These are phyloP conservation scores for Deilephila elpenor DNA, from an alignment of 2,888 invertebrate genomes.

Conservation along the genomic window DNA sequence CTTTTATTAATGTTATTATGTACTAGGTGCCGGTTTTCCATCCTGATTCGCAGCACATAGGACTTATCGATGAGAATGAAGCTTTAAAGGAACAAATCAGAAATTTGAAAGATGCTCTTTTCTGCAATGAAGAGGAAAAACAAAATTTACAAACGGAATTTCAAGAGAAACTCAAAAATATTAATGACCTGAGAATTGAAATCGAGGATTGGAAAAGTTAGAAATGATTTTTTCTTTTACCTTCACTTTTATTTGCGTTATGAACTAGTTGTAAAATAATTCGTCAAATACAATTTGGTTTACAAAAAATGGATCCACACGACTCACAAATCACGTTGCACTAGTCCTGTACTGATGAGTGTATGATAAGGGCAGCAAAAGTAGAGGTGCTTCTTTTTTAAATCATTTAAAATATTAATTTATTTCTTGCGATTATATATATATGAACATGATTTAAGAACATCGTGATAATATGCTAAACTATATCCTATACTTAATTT, in stretches of 20 bases:
- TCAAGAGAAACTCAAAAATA: slow-evolving; percentile 62
- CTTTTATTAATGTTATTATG: slow-evolving; percentile 31
- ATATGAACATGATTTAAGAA: too few species aligned
- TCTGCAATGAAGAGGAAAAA: slow-evolving; percentile 71
- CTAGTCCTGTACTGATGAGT: too few species aligned
- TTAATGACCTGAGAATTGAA: slow-evolving; percentile 66
- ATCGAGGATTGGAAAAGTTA: slow-evolving; percentile 73
- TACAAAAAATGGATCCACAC: too few species aligned
- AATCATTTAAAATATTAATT: too few species aligned
- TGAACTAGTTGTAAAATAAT: too few species aligned
- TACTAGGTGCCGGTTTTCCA: slow-evolving; percentile 37
- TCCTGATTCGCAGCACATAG: slow-evolving; percentile 50
- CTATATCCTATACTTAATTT: too few species aligned
- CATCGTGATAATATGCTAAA: too few species aligned
- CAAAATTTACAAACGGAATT: slow-evolving; percentile 62
- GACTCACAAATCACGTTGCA: too few species aligned
- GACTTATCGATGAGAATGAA: slow-evolving; percentile 67
- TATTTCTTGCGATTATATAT: too few species aligned
- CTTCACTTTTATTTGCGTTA: neutral
- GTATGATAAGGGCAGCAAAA: too few species aligned
- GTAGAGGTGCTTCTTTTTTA: too few species aligned
- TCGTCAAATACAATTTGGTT: too few species aligned
- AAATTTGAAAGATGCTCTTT: slow-evolving; percentile 63
- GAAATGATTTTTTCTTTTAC: neutral
- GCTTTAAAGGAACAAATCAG: slow-evolving; percentile 67